Percentiles rank a stretch among this genome's conserved stretches.
Evolutionary conservation across 2,888 invertebrate genomes (phyloP).

Genomic region (Drosophila meridionalis): DNA sequence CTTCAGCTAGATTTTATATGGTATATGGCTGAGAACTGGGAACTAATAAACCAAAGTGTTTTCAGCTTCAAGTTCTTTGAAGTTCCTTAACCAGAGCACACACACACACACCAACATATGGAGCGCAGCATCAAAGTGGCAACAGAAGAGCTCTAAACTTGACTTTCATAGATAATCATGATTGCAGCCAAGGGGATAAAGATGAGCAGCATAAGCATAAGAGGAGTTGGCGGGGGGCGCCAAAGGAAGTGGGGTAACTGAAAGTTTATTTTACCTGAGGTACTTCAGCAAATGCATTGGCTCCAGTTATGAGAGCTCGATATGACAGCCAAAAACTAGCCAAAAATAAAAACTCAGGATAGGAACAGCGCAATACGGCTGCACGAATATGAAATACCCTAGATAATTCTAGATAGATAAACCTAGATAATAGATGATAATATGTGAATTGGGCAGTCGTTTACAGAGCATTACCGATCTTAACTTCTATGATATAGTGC

Average conservation of each 20-base stretch:
- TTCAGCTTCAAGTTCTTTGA: constrained; percentile 46
- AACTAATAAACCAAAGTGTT: constrained; percentile 76
- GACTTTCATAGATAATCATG: constrained; percentile 46
- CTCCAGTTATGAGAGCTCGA: constrained; percentile 21
- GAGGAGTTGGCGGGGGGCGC: background rate
- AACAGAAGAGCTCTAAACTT: constrained; percentile 34
- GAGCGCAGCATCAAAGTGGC: constrained; percentile 37
- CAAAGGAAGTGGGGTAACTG: background rate
- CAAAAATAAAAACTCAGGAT: background rate
- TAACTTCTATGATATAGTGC: background rate
- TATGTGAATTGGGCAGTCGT: background rate
- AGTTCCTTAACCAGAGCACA: constrained; percentile 27
- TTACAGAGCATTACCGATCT: background rate
- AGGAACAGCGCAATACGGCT: background rate
- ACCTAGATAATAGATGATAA: background rate
- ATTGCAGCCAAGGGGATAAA: constrained; percentile 39
- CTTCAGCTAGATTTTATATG: constrained; percentile 28
- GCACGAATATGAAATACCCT: background rate
- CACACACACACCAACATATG: background rate
- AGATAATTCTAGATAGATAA: no score
- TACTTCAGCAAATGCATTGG: constrained; percentile 37
- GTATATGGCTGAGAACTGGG: constrained; percentile 20
- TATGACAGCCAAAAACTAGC: background rate
- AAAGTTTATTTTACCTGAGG: constrained; percentile 38
- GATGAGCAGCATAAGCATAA: background rate